These are phyloP conservation scores for Temnothorax nylanderi DNA, from an alignment of 1,140 invertebrate genomes.

Conservation along the genomic window DNA sequence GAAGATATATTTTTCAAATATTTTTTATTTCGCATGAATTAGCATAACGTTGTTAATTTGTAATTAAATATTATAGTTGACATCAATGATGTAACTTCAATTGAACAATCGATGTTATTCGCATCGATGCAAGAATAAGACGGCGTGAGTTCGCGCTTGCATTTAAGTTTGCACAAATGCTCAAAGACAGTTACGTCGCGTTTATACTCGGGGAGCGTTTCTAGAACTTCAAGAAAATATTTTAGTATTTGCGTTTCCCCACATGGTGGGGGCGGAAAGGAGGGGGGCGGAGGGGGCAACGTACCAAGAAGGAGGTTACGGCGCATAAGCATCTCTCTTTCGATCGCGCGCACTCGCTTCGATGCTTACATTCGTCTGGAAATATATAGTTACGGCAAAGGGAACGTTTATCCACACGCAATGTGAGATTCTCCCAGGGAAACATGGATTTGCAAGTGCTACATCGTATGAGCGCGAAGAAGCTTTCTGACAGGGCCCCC, in stretches of 20 bases:
- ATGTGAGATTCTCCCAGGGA: conserved; percentile 49
- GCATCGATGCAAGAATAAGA: neutral
- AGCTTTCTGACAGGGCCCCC: conserved; percentile 55
- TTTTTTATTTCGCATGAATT: neutral
- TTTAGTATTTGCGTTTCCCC: conserved; percentile 51
- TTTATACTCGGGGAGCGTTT: conserved; percentile 43
- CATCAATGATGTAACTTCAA: neutral
- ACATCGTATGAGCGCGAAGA: conserved; percentile 40
- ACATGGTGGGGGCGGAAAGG: neutral
- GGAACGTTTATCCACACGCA: conserved; percentile 58
- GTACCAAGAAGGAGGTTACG: conserved; percentile 12
- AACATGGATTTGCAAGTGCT: conserved; percentile 64
- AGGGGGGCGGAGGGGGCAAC: neutral
- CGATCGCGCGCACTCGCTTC: conserved; percentile 51
- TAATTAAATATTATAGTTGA: neutral
- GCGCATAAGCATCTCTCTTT: conserved; percentile 50
- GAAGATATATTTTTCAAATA: neutral
- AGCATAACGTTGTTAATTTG: conserved; percentile 6
- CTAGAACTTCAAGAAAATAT: conserved; percentile 48
- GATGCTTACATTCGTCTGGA: conserved; percentile 60
- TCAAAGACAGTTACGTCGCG: conserved; percentile 40
- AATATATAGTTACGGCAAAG: conserved; percentile 60
- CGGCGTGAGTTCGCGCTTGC: neutral
- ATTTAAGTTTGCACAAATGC: neutral
- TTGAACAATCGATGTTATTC: no score